A percentile compares a stretch with the other conserved stretches of the same genome.
phyloP scores from a whole-genome alignment of 2,797 vertebrate species.

The Halcyon leucocephala region DNA sequence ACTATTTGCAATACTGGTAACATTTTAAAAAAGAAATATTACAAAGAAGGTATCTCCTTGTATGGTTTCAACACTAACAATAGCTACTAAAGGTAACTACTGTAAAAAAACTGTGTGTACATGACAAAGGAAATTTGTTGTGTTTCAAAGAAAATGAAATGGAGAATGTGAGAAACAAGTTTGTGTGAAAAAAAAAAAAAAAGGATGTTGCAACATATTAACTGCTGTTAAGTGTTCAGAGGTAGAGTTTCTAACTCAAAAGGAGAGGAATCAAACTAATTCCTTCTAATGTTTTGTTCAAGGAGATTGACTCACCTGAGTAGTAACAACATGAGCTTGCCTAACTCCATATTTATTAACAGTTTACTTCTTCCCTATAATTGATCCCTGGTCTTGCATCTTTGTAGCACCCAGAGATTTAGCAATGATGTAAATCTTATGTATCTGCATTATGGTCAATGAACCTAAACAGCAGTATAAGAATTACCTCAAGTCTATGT shows the following conservation, averaged over 20 bases:
- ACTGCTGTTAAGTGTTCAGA: background rate
- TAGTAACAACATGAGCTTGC: background rate
- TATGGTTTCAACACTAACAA: background rate
- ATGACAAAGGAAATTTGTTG: background rate
- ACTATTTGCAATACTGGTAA: background rate
- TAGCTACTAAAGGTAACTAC: background rate
- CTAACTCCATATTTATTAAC: background rate
- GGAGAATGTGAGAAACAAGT: background rate
- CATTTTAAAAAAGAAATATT: background rate
- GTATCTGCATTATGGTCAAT: background rate
- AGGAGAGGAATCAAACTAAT: background rate
- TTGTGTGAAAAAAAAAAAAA: background rate
- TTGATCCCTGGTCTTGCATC: background rate
- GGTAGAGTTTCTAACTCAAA: background rate
- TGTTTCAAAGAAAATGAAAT: background rate
- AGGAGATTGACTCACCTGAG: background rate
- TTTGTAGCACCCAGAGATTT: background rate
- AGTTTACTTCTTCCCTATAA: background rate
- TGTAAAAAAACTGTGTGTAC: background rate
- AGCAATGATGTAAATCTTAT: background rate
- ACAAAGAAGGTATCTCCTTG: background rate
- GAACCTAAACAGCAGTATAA: background rate
- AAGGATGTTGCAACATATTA: background rate
- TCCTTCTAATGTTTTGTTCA: background rate
- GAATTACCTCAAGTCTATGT: background rate